Evolutionary conservation across 1,140 invertebrate genomes (phyloP).

Genomic region (Nomia melanderi): DNA sequence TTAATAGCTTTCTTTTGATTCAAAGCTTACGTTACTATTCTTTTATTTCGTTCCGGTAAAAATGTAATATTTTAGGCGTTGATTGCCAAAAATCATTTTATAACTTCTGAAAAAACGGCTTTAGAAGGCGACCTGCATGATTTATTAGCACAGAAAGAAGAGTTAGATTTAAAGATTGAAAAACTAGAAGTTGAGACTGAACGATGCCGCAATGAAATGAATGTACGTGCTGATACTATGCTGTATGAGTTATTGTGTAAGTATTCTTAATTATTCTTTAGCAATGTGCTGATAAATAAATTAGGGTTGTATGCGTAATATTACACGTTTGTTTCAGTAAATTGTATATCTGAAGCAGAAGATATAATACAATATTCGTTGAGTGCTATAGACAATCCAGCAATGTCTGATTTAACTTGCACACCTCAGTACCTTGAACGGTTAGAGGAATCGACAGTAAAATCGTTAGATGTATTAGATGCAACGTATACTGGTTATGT

Average conservation of each 20-base stretch:
- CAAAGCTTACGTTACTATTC: conserved; percentile 1
- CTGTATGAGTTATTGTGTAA: conserved; percentile 76
- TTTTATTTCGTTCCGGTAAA: conserved; percentile 18
- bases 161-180: conserved; percentile 82
- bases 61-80: conserved; percentile 72
- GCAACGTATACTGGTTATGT: conserved; percentile 72
- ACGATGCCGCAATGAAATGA: conserved; percentile 69
- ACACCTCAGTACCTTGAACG: conserved; percentile 85
- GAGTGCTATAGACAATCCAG: conserved; percentile 86
- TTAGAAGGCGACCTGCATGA: conserved; percentile 86
- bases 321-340: conserved; percentile 78
- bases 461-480: conserved; percentile 75
- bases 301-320: neutral
- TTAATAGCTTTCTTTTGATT: conserved; percentile 55
- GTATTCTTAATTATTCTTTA: conserved; percentile 35
- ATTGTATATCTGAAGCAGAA: conserved; percentile 83
- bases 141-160: conserved; percentile 84
- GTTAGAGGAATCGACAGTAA: conserved; percentile 78
- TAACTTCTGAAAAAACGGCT: conserved; percentile 82
- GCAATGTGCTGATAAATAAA: conserved; percentile 37
- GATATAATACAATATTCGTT: conserved; percentile 84
- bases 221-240: conserved; percentile 69
- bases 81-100: conserved; percentile 79
- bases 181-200: conserved; percentile 76
- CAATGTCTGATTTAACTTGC: conserved; percentile 85